Percentiles rank a stretch among this genome's conserved stretches.
Conservation (phyloP, 2,113 vertebrate species). For the Rallus limicola region DNA sequence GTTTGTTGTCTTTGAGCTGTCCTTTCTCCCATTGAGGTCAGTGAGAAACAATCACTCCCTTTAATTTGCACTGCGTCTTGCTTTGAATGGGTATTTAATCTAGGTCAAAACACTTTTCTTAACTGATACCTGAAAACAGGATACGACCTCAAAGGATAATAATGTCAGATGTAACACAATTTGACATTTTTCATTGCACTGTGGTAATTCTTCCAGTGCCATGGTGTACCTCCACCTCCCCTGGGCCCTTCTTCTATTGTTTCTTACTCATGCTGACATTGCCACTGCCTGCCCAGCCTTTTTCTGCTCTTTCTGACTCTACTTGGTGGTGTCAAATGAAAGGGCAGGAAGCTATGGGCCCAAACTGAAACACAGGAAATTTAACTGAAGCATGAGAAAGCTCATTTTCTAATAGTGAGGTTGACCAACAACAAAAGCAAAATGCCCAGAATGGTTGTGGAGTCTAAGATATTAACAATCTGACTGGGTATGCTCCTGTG, state of each 20-base stretch:
- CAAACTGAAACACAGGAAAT: background rate
- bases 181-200: background rate
- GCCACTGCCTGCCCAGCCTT: background rate
- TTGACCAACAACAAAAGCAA: background rate
- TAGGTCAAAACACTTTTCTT: background rate
- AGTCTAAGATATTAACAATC: background rate
- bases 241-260: background rate
- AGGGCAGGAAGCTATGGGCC: background rate
- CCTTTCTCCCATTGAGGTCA: background rate
- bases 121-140: background rate
- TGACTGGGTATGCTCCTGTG: background rate
- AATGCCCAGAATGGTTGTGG: background rate
- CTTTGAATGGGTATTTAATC: background rate
- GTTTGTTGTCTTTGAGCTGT: background rate
- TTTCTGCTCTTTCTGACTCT: background rate
- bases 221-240: fast-evolving
- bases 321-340: background rate
- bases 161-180: background rate
- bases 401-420: background rate
- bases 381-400: background rate
- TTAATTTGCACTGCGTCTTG: background rate
- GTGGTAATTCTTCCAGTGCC: background rate
- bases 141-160: background rate
- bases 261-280: background rate
- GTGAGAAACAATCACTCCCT: background rate